phyloP scores from a whole-genome alignment of 2,888 invertebrate species.

The Drosophila mettleri region DNA sequence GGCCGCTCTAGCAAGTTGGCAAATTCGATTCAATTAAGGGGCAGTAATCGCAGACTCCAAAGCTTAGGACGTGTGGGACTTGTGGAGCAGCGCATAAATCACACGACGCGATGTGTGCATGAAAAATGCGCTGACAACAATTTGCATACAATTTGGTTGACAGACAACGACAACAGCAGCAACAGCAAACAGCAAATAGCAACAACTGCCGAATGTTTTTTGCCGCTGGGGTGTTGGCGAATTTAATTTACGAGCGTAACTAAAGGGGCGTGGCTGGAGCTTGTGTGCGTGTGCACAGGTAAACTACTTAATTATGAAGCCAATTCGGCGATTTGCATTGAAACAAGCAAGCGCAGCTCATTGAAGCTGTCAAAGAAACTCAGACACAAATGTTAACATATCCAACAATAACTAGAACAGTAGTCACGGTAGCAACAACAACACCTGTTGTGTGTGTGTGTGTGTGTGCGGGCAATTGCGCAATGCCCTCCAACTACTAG shows the following conservation, averaged over 20 bases:
- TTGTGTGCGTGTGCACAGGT: slow-evolving; percentile 22
- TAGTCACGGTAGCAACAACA: slow-evolving; percentile 23
- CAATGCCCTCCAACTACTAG: slow-evolving; percentile 36
- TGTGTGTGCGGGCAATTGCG: slow-evolving; percentile 31
- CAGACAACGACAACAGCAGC: slow-evolving; percentile 39
- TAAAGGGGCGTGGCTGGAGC: slow-evolving; percentile 54
- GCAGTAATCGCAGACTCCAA: slow-evolving; percentile 46
- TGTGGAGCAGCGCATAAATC: slow-evolving; percentile 59
- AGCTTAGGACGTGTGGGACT: slow-evolving; percentile 51
- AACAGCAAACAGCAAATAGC: slow-evolving; percentile 2
- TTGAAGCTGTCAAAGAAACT: slow-evolving; percentile 69
- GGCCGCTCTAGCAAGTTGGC: slow-evolving; percentile 18
- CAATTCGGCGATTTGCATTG: slow-evolving; percentile 69
- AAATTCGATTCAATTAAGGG: slow-evolving; percentile 51
- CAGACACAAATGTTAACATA: slow-evolving; percentile 42
- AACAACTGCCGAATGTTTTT: background rate
- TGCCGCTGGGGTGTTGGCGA: slow-evolving; percentile 47
- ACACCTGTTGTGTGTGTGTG: slow-evolving; percentile 53
- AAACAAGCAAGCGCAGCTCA: slow-evolving; percentile 47
- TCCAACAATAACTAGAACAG: slow-evolving; percentile 30
- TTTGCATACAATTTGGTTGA: slow-evolving; percentile 77
- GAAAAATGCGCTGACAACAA: slow-evolving; percentile 57
- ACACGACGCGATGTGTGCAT: slow-evolving; percentile 49
- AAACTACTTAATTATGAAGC: slow-evolving; percentile 75
- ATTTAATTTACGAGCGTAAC: slow-evolving; percentile 66